Evolutionary conservation across 92 coral and sea anemone species (phyloP), one percentile per base, ranked within the genome.

Genomic region (Nematostella vectensis): DNA sequence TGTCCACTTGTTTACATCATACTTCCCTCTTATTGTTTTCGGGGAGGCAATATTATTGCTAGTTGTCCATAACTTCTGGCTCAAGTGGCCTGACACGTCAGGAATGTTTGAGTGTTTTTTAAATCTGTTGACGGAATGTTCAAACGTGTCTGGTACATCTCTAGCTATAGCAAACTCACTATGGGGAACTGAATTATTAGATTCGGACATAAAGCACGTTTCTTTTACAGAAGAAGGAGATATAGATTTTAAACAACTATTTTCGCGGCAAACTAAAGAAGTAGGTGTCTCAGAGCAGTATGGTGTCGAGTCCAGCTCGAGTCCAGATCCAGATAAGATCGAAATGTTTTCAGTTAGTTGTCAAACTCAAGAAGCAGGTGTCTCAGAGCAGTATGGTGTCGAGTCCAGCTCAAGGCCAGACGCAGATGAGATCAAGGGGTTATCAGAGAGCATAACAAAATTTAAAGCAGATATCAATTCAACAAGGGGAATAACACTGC

Each of bases 41-140:
- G 8, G 50, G 13, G 68, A 78, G 47, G 79, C 79, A 3, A 12
- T 55, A 9, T 8, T 47, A 16, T 70, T 78, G 1, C 30, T 78
- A 25, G 30, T 72, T 6, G 54, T 72, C 13, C 64, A 65, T 48
- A 78, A 78, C 61, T 20, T 78, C 65, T 78, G 79, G 79, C 50
- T 78, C 8, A 78, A 65, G 58, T 47, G 58, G 27, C 79, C 79
- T 0, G 3, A 17, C 9, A 64, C 85, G 15, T 50, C 74, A 30
- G 45, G 70, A 37, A 38, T 37, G 8, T 18, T 72, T 37, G 85
- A 78, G 17, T 42, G 59, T 37, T 78, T 78, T 65, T 36, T 53
- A 31, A 16, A 29, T 10, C 58, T 78, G 62, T 78, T 78, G 1
- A 78, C 37, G 25, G 79, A 65, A 50, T 70, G 84, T 51, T 50